Evolutionary conservation across 2,797 vertebrate genomes (phyloP).

Genomic region (Denticeps clupeoides): DNA sequence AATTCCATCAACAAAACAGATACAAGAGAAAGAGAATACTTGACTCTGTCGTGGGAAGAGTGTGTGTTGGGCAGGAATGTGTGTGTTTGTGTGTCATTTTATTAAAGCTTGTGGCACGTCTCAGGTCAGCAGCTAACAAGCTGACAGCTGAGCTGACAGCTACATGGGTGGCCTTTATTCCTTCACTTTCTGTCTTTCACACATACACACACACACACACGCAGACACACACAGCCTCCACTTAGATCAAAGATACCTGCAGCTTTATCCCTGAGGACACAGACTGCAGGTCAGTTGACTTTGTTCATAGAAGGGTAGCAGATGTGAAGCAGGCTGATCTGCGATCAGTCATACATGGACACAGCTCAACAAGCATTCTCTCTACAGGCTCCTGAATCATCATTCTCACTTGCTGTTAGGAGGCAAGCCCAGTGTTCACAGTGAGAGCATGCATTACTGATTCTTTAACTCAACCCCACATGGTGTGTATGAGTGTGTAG

Average conservation of each 20-base stretch:
- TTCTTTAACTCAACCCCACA: too few relatives aligned
- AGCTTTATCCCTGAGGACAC: background rate
- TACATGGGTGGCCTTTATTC: constrained; percentile 6
- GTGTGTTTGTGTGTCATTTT: background rate
- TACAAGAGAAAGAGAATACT: background rate
- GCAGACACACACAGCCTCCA: constrained; percentile 4
- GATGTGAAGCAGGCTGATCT: too few relatives aligned
- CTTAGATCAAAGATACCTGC: too few relatives aligned
- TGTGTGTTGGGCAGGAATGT: background rate
- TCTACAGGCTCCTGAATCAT: too few relatives aligned
- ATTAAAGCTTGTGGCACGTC: background rate
- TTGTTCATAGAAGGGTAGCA: constrained; percentile 4
- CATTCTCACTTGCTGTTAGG: too few relatives aligned
- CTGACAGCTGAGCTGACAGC: background rate
- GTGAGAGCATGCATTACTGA: too few relatives aligned
- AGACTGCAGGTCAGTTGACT: constrained; percentile 1
- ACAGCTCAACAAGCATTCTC: too few relatives aligned
- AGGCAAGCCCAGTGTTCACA: too few relatives aligned
- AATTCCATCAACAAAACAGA: too few relatives aligned
- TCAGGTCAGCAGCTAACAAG: constrained; percentile 10
- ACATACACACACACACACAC: constrained; percentile 1
- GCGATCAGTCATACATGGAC: too few relatives aligned
- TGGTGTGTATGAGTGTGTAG: background rate
- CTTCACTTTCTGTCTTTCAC: background rate
- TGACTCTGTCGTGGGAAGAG: background rate